phyloP scores from a whole-genome alignment of 2,888 invertebrate species.

The Dryobota labecula region DNA sequence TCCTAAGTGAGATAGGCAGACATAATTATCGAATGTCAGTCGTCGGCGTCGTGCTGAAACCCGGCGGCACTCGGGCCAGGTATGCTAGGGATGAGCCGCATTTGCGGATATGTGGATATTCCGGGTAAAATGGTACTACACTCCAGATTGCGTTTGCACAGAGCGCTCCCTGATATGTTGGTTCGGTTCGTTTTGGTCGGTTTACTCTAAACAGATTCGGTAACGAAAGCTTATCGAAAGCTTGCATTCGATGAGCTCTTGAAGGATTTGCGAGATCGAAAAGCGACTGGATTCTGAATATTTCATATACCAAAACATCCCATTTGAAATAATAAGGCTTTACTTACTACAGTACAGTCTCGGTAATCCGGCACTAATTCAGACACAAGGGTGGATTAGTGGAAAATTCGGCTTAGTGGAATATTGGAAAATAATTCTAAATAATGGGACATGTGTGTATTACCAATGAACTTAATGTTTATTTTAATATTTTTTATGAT shows the following conservation, averaged over 20 bases:
- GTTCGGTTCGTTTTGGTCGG: constrained; percentile 19
- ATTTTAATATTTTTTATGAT: too few relatives aligned
- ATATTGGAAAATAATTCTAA: too few relatives aligned
- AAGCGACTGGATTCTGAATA: not conserved
- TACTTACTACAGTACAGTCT: not conserved
- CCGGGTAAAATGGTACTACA: constrained; percentile 35
- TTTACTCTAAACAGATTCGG: constrained; percentile 40
- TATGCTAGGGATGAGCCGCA: constrained; percentile 39
- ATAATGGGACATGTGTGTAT: too few relatives aligned
- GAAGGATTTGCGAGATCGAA: not conserved
- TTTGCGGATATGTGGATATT: constrained; percentile 35
- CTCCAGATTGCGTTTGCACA: constrained; percentile 41
- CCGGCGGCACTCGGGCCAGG: constrained; percentile 31
- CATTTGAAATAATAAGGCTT: not conserved
- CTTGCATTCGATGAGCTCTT: constrained; percentile 1
- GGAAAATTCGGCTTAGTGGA: too few relatives aligned
- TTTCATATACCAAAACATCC: not conserved
- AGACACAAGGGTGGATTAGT: too few relatives aligned
- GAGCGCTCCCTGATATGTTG: constrained; percentile 24
- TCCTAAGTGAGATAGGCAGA: constrained; percentile 45
- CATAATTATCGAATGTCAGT: constrained; percentile 60
- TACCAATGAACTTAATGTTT: too few relatives aligned
- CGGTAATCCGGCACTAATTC: too few relatives aligned
- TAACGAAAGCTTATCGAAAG: constrained; percentile 27
- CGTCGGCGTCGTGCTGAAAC: constrained; percentile 11